A percentile compares a stretch with the other conserved stretches of the same genome.
These are phyloP conservation scores for Spermophilus dauricus DNA, from an alignment of 2,113 vertebrate genomes.

Conservation along the genomic window DNA sequence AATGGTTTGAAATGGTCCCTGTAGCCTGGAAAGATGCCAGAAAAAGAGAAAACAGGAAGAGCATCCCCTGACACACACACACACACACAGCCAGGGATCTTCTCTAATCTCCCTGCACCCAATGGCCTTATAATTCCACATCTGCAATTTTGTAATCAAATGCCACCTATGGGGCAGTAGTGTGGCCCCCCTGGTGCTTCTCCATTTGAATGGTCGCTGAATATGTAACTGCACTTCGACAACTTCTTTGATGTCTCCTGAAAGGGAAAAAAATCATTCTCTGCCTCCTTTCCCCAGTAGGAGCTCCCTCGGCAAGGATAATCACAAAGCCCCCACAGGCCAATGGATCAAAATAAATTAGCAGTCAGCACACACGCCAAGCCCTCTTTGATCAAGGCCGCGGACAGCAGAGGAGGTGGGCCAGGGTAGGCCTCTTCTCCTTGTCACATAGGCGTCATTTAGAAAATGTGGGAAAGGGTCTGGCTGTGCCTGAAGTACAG, in stretches of 20 bases:
- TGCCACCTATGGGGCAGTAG: conserved; percentile 81
- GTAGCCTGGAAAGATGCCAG: not conserved
- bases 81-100: not conserved
- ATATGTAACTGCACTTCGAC: conserved; percentile 69
- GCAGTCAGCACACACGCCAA: not conserved
- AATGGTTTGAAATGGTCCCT: not conserved
- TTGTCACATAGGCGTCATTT: not conserved
- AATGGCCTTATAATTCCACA: not conserved
- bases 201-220: conserved; percentile 73
- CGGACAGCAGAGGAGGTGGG: not conserved
- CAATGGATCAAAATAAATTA: conserved; percentile 48
- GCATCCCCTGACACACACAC: not conserved
- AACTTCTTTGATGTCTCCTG: conserved; percentile 23
- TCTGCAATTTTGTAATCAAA: conserved; percentile 70
- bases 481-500: not conserved
- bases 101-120: not conserved
- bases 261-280: conserved; percentile 13
- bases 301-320: conserved; percentile 59
- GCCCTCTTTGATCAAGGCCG: not conserved
- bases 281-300: not conserved
- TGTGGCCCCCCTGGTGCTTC: conserved; percentile 74
- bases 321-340: conserved; percentile 37
- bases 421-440: not conserved
- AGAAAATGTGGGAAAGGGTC: not conserved
- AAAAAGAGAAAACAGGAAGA: not conserved